Evolutionary conservation across 2,797 vertebrate genomes (phyloP).

Genomic region (Eulemur coronatus): DNA sequence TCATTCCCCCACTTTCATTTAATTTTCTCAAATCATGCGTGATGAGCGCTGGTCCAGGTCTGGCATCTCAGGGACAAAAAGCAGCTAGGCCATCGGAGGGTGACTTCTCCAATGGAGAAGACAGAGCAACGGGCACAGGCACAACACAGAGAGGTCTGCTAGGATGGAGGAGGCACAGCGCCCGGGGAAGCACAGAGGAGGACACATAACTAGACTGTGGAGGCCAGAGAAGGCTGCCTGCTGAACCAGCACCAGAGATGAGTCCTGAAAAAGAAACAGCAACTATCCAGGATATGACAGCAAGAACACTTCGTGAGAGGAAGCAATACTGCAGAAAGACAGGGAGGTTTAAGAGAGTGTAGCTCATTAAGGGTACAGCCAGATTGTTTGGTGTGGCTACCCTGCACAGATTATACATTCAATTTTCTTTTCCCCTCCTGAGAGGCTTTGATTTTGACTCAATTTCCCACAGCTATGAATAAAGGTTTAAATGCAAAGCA

Average conservation of each 20-base stretch:
- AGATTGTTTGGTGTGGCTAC: background rate
- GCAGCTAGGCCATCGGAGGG: background rate
- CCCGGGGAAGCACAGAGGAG: background rate
- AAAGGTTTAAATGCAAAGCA: slow-evolving; percentile 63
- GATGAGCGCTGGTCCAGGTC: background rate
- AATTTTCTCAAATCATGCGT: background rate
- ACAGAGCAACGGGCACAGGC: background rate
- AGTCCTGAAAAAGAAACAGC: background rate
- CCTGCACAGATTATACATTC: background rate
- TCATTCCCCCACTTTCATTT: background rate
- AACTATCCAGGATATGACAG: background rate
- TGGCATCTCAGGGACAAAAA: background rate
- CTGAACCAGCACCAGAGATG: background rate
- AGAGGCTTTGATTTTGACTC: slow-evolving; percentile 61
- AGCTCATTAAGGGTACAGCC: slow-evolving; percentile 27
- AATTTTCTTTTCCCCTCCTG: background rate
- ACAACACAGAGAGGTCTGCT: background rate
- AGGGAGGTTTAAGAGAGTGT: background rate
- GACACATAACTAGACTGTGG: background rate
- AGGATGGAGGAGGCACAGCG: background rate
- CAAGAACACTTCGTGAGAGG: background rate
- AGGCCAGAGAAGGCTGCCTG: background rate
- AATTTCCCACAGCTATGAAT: slow-evolving; percentile 53
- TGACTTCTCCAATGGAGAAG: background rate
- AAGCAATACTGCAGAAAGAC: background rate